These are phyloP conservation scores for Chelonoidis abingdonii DNA, from an alignment of 2,113 vertebrate species.

Conservation along the genomic window DNA sequence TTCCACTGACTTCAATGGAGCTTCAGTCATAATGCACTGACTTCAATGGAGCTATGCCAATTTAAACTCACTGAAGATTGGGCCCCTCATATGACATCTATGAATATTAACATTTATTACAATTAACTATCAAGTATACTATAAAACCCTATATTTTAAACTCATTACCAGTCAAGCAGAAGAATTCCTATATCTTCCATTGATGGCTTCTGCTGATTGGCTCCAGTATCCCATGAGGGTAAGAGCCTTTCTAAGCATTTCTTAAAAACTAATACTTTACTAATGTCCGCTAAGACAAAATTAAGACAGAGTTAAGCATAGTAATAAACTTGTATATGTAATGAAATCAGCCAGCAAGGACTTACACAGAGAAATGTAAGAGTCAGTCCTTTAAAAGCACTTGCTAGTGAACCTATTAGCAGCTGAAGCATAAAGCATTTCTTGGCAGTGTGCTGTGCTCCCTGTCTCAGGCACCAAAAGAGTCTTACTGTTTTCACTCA, in stretches of 20 bases:
- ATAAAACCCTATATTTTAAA: neutral
- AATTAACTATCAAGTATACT: rapidly evolving
- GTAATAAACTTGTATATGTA: neutral
- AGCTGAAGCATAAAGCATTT: slow-evolving; percentile 36
- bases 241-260: neutral
- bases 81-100: neutral
- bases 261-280: slow-evolving; percentile 16
- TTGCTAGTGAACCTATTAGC: slow-evolving; percentile 6
- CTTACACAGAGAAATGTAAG: neutral
- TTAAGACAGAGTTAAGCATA: neutral
- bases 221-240: neutral
- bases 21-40: neutral
- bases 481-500: neutral
- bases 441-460: slow-evolving; percentile 25
- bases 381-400: neutral
- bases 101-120: neutral
- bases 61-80: neutral
- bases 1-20: neutral
- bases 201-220: neutral
- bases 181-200: neutral
- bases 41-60: neutral
- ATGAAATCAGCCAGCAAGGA: slow-evolving; percentile 36
- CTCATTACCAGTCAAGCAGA: neutral
- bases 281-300: neutral
- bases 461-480: neutral